Conservation (phyloP, 2,797 vertebrate genomes). For the Centroberyx gerrardi region DNA sequence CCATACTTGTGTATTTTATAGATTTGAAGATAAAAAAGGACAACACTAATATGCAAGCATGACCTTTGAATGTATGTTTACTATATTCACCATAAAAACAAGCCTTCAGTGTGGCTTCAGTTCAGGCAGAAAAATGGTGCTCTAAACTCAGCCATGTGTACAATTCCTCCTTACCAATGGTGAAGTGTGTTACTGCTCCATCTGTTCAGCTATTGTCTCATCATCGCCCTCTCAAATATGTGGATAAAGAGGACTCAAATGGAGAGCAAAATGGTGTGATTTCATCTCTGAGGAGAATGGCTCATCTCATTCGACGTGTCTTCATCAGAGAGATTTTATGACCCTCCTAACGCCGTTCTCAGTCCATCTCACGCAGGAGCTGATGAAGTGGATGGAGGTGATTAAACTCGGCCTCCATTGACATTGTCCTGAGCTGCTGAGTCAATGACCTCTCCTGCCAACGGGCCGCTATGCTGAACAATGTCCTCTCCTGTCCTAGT, state of each 20-base stretch:
- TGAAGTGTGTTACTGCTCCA: constrained; percentile 68
- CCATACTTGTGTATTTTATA: not conserved
- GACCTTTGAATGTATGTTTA: constrained; percentile 4
- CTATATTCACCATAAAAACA: constrained; percentile 72
- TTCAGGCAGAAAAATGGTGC: constrained; percentile 48
- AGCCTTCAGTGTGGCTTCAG: constrained; percentile 48
- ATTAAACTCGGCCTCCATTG: constrained; percentile 66
- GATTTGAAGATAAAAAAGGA: constrained; percentile 14
- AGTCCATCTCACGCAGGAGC: constrained; percentile 56
- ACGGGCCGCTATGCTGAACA: constrained; percentile 19
- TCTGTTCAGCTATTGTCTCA: constrained; percentile 75
- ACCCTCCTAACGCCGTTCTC: constrained; percentile 47
- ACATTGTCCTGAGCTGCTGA: constrained; percentile 67
- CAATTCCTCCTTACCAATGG: constrained; percentile 55
- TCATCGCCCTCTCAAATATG: constrained; percentile 43
- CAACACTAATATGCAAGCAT: not conserved
- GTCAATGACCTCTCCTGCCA: constrained; percentile 76
- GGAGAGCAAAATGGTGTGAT: constrained; percentile 32
- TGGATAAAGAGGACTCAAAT: constrained; percentile 41
- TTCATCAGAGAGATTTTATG: constrained; percentile 46
- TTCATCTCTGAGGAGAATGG: constrained; percentile 39
- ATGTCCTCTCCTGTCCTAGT: not conserved
- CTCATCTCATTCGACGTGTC: constrained; percentile 20
- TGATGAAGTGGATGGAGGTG: constrained; percentile 65
- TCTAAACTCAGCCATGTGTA: constrained; percentile 58